phyloP scores from a whole-genome alignment of 2,113 vertebrate genomes.

The Pollimyrus isidori region DNA sequence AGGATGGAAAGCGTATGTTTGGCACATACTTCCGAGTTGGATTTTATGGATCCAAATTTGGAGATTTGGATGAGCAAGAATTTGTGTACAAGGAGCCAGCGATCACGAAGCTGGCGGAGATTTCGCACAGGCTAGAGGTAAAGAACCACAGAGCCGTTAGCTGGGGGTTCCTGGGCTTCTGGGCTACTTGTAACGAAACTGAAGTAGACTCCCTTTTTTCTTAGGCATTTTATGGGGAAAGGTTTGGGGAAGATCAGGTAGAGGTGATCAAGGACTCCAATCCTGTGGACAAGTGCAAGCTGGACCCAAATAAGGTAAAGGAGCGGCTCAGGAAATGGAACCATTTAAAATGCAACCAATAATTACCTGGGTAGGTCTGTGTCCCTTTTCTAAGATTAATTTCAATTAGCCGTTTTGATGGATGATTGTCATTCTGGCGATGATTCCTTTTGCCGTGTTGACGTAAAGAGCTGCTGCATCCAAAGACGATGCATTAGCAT shows the following conservation, averaged over 20 bases:
- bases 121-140: conserved; percentile 95
- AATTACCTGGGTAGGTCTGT: background rate
- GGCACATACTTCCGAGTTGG: conserved; percentile 97
- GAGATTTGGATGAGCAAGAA: conserved; percentile 95
- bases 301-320: conserved; percentile 89
- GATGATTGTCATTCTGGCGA: background rate
- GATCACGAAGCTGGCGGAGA: conserved; percentile 94
- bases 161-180: background rate
- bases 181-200: background rate
- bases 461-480: background rate
- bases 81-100: conserved; percentile 98
- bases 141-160: conserved; percentile 16
- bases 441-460: background rate
- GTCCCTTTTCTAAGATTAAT: background rate
- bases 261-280: conserved; percentile 98
- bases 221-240: conserved; percentile 93
- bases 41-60: conserved; percentile 92
- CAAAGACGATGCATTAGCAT: background rate
- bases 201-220: background rate
- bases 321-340: background rate
- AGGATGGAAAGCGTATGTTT: conserved; percentile 98
- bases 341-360: background rate
- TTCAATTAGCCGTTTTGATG: background rate
- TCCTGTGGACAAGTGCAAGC: conserved; percentile 95
- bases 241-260: conserved; percentile 91